These are phyloP conservation scores for Macrosiphum euphorbiae DNA, from an alignment of 2,888 invertebrate species.

Conservation along the genomic window DNA sequence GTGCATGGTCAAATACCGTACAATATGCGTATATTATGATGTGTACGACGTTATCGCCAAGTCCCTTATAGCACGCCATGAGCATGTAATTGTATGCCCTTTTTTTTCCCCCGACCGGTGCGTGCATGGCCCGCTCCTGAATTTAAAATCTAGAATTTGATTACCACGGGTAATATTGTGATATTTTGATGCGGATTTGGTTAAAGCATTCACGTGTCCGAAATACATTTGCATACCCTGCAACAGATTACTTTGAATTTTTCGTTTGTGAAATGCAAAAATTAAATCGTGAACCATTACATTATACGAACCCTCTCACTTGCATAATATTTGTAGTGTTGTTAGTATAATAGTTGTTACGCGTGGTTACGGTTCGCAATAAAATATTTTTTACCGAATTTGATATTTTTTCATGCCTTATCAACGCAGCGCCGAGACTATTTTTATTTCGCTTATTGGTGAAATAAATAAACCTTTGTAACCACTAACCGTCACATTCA, in stretches of 20 bases:
- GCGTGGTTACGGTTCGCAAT: neutral
- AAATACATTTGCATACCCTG: neutral
- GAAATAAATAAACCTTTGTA: neutral
- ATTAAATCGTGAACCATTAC: neutral
- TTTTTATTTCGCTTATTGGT: neutral
- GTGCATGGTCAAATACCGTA: neutral
- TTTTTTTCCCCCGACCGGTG: neutral
- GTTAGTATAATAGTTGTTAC: neutral
- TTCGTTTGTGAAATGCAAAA: neutral
- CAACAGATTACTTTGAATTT: neutral
- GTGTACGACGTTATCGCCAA: neutral
- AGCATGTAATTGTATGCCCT: neutral
- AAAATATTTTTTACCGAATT: neutral
- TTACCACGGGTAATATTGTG: neutral
- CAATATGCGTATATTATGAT: neutral
- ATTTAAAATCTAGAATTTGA: constrained; percentile 1
- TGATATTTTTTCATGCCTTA: neutral
- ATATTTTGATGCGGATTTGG: neutral
- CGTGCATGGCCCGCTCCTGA: neutral
- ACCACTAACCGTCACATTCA: neutral
- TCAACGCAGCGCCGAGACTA: neutral
- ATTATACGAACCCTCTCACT: neutral
- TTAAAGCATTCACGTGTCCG: constrained; percentile 12
- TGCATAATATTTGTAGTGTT: neutral
- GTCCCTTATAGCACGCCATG: neutral